Percentiles rank a stretch among this genome's conserved stretches.
Conservation (phyloP, 2,797 vertebrate species). For the Rallus crepitans region DNA sequence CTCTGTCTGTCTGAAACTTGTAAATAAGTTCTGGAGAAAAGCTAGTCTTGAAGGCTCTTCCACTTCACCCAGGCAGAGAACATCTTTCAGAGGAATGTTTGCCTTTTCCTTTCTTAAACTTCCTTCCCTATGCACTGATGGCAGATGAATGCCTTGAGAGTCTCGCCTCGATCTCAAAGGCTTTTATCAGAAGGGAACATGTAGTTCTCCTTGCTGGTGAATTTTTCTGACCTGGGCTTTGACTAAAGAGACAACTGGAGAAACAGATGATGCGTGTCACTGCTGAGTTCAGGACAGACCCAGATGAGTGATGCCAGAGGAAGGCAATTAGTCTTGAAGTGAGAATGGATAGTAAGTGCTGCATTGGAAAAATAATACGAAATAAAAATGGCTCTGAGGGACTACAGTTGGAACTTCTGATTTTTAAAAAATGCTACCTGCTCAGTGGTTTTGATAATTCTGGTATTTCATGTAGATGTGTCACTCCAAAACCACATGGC, state of each 20-base stretch:
- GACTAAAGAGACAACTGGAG: background rate
- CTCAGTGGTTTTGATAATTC: background rate
- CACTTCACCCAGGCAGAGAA: background rate
- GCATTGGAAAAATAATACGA: background rate
- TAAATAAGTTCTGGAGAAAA: background rate
- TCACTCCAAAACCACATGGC: background rate
- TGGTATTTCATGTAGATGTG: background rate
- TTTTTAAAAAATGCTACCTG: background rate
- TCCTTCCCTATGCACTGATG: background rate
- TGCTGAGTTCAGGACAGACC: background rate
- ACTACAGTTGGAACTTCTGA: rapidly evolving
- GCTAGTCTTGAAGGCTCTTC: background rate
- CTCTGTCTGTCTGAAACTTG: constrained; percentile 11
- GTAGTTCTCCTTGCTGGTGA: background rate
- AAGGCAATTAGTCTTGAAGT: background rate
- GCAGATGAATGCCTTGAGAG: background rate
- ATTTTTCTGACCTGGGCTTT: background rate
- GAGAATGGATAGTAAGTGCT: background rate
- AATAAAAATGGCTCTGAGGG: background rate
- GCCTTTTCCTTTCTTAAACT: background rate
- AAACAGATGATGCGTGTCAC: background rate
- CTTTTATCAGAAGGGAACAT: background rate
- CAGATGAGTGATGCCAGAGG: background rate
- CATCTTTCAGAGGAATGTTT: background rate
- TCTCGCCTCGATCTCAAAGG: rapidly evolving